Conservation (phyloP, 37 sponge, comb jelly and placozoan species). For the Amphimedon queenslandica region DNA sequence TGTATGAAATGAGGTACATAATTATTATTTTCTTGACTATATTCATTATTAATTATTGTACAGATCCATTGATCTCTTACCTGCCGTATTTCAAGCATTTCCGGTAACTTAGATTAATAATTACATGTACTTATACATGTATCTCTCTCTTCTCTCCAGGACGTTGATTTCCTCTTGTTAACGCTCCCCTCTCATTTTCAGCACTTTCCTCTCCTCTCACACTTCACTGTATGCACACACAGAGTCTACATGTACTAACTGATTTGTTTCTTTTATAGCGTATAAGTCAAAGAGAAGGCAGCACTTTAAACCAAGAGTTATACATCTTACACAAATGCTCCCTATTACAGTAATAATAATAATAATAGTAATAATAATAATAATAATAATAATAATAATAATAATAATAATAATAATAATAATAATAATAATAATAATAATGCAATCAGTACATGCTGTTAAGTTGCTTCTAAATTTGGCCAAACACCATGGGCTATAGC, state of each 20-base stretch:
- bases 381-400: too few species aligned
- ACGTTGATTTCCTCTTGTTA: constrained; percentile 78
- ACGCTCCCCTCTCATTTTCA: constrained; percentile 76
- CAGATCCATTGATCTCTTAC: constrained; percentile 83
- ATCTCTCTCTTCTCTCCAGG: constrained; percentile 39
- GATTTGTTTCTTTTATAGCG: constrained; percentile 21
- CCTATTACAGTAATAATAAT: constrained; percentile 46
- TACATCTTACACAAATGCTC: constrained; percentile 82
- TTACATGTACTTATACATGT: not conserved
- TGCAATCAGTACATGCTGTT: too few species aligned
- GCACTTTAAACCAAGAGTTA: constrained; percentile 77
- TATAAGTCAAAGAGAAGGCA: constrained; percentile 53
- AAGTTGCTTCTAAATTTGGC: too few species aligned
- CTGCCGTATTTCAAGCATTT: constrained; percentile 77
- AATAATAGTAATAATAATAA: too few species aligned
- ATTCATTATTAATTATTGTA: too few species aligned
- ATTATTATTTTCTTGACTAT: not conserved
- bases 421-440: too few species aligned
- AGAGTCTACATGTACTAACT: not conserved
- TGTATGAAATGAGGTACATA: constrained; percentile 86
- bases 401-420: too few species aligned
- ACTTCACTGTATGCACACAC: constrained; percentile 50
- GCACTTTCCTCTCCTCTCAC: constrained; percentile 80
- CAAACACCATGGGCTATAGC: too few species aligned
- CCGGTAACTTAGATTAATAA: constrained; percentile 61